Base-by-base conservation (phyloP, 2,888 invertebrate genomes). In the Drosophila picticornis region DNA sequence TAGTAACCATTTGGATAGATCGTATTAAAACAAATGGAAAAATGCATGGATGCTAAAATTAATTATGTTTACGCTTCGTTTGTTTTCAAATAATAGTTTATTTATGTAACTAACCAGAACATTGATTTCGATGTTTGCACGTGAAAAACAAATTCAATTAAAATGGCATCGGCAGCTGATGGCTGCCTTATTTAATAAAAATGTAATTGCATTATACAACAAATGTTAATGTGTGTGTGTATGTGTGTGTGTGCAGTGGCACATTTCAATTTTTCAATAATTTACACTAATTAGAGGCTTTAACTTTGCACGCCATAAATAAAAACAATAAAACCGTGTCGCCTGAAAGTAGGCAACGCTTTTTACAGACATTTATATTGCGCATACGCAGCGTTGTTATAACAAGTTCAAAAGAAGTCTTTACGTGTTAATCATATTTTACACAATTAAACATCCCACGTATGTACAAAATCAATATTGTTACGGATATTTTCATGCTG, bases 71-170 rank as follows among this genome's bases (percentile, higher is more conserved):
- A 16, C 43, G 19, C 9, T 25, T 53, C 36, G 13, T 7, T 16
- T 22, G 43, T 27, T 10, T 34, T 34, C 16, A 40, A 27, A 16
- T 25, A 25, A 16, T 22, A 19, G 19, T 29, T 46, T 58, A 60
- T 58, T 77, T 43, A 46, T 38, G 36, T 16, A 19, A 25, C 36
- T 36, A 25, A 13, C 16, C 13, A 16, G 34, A 36, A 25, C 13
- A 65, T 55, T 27, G n/a, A 38, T 34, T 58, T 63, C 53, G 55
- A 59, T 73, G 71, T 66, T 66, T 63, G 56, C 72, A 51, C 62
- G 51, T 66, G 57, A 48, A 53, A 48, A 59, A 57, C 55, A 53
- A 79, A 81, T 81, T 79, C 65, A 86, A 87, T 89, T 86, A 76
- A 72, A 71, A 60, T 51, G 48, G n/a, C 66, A 46, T 36, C 52